phyloP scores from a whole-genome alignment of 2,888 invertebrate species.

The Synergus itoensis region DNA sequence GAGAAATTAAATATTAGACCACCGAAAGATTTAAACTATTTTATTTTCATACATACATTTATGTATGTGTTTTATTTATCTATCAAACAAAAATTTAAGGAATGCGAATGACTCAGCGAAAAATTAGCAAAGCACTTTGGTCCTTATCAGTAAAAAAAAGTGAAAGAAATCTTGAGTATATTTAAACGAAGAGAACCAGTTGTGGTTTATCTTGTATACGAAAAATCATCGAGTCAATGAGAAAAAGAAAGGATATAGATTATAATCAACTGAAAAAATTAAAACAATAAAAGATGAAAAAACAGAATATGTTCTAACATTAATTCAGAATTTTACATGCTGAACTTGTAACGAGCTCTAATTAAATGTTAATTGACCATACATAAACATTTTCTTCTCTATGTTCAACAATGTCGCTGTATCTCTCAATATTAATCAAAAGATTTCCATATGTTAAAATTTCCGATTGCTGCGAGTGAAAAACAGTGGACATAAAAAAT shows the following conservation, averaged over 20 bases:
- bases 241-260: neutral
- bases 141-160: neutral
- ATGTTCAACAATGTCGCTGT: constrained; percentile 8
- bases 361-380: constrained; percentile 22
- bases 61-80: neutral
- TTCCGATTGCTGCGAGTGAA: neutral
- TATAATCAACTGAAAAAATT: neutral
- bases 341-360: neutral
- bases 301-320: neutral
- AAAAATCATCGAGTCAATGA: too few species aligned
- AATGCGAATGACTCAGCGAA: neutral
- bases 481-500: neutral
- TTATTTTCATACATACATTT: too few species aligned
- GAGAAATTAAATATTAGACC: constrained; percentile 35
- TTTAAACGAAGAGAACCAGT: constrained; percentile 8
- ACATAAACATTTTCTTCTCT: neutral
- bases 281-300: neutral
- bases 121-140: neutral
- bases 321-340: neutral
- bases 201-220: too few species aligned
- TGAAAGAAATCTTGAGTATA: neutral
- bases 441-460: neutral
- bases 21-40: neutral
- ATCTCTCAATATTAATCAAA: neutral
- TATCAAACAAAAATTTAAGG: neutral